These are phyloP conservation scores for Latheticus oryzae DNA, from an alignment of 2,888 invertebrate genomes.

Conservation along the genomic window DNA sequence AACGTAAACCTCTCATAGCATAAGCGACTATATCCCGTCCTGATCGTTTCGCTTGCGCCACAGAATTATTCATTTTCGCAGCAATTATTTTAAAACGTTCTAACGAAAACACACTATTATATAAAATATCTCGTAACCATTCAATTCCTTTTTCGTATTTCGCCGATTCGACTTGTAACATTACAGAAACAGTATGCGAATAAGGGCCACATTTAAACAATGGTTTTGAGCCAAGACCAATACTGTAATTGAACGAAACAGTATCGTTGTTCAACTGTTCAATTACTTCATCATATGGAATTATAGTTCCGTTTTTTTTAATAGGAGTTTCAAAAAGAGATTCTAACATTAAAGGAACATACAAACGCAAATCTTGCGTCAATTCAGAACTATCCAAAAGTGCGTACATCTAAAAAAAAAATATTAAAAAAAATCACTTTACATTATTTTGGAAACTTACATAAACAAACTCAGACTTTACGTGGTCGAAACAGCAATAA, in stretches of 20 bases:
- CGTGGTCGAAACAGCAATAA: slow-evolving; percentile 81
- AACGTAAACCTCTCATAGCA: slow-evolving; percentile 72
- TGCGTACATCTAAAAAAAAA: slow-evolving; percentile 73
- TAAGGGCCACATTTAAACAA: slow-evolving; percentile 80
- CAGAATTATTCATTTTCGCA: slow-evolving; percentile 84
- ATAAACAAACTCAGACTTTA: slow-evolving; percentile 86
- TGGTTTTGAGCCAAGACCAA: slow-evolving; percentile 72
- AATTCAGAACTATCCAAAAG: slow-evolving; percentile 77
- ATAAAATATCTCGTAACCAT: slow-evolving; percentile 82
- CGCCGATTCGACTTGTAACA: slow-evolving; percentile 80
- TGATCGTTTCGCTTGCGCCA: slow-evolving; percentile 78
- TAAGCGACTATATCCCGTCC: slow-evolving; percentile 77
- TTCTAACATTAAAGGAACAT: slow-evolving; percentile 81
- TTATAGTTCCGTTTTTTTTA: slow-evolving; percentile 68
- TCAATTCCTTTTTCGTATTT: slow-evolving; percentile 79
- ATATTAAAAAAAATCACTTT: too few relatives aligned
- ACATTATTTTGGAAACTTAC: too few relatives aligned
- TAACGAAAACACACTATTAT: slow-evolving; percentile 75
- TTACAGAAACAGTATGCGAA: slow-evolving; percentile 74
- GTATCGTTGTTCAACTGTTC: slow-evolving; percentile 82
- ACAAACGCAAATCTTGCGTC: slow-evolving; percentile 72
- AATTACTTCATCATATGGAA: slow-evolving; percentile 80
- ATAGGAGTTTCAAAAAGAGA: slow-evolving; percentile 82
- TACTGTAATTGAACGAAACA: slow-evolving; percentile 70
- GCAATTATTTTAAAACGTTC: slow-evolving; percentile 83